phyloP scores from a whole-genome alignment of 2,113 vertebrate genomes.

The Thymallus thymallus region DNA sequence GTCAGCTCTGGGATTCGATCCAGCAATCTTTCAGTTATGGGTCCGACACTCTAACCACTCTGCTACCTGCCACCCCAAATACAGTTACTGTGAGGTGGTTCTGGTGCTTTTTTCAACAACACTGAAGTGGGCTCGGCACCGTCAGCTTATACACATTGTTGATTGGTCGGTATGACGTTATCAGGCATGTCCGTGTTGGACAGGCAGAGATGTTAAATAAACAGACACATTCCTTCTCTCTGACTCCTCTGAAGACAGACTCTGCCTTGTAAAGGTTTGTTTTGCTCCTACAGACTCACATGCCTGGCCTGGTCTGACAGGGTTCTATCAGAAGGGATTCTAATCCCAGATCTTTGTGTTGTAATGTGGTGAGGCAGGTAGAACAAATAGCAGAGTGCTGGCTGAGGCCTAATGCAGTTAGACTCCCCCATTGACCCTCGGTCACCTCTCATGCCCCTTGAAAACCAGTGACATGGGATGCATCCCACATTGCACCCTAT shows the following conservation, averaged over 20 bases:
- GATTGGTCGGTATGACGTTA: constrained; percentile 39
- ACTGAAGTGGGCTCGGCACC: background rate
- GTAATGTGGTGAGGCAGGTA: background rate
- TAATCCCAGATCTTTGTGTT: constrained; percentile 36
- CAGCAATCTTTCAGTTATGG: no score
- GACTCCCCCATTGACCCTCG: constrained; percentile 14
- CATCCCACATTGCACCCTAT: background rate
- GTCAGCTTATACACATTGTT: background rate
- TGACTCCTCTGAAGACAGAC: constrained; percentile 34
- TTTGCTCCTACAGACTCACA: constrained; percentile 27
- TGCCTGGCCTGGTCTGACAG: constrained; percentile 7
- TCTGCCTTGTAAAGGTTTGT: constrained; percentile 19
- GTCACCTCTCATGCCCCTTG: constrained; percentile 14
- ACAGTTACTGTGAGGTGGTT: constrained; percentile 13
- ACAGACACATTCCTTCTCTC: constrained; percentile 58
- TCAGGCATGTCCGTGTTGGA: constrained; percentile 37
- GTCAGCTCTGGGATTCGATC: no score
- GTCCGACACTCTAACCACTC: no score
- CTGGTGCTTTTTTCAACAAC: background rate
- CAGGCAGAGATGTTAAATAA: constrained; percentile 44
- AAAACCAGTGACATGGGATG: background rate
- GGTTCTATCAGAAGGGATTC: constrained; percentile 7
- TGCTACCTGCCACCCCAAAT: no score
- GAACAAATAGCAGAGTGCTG: background rate
- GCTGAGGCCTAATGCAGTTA: constrained; percentile 11